Conservation (phyloP, 2,113 vertebrate species). For the Pantherophis guttatus region DNA sequence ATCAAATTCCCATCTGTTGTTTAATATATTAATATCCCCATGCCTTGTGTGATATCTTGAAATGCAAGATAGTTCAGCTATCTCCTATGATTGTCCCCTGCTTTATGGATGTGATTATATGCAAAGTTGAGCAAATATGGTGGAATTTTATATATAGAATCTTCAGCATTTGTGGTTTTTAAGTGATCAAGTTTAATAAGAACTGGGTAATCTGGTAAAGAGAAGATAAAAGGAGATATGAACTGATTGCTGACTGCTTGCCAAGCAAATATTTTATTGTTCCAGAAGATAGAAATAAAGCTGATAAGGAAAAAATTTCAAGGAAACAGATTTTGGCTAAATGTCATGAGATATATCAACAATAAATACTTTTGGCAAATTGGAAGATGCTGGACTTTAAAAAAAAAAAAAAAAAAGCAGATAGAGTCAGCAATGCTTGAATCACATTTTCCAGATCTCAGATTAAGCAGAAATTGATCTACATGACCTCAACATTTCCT, state of each 20-base stretch:
- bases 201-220: not conserved
- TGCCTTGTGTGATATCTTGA: not conserved
- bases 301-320: not conserved
- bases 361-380: not conserved
- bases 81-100: not conserved
- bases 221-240: not conserved
- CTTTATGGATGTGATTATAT: not conserved
- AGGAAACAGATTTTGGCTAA: not conserved
- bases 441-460: not conserved
- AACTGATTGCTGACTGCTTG: not conserved
- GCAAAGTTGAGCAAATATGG: not conserved
- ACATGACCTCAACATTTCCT: not conserved
- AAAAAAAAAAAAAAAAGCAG: not conserved
- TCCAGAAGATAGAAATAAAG: not conserved
- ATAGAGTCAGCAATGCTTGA: not conserved
- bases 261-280: not conserved
- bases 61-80: not conserved
- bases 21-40: not conserved
- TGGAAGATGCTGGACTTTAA: not conserved
- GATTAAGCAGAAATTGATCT: not conserved
- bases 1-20: not conserved
- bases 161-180: not conserved
- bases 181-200: not conserved
- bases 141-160: not conserved
- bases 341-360: not conserved